Evolutionary conservation across 2,797 vertebrate species (phyloP).

Genomic region (Coluber constrictor): DNA sequence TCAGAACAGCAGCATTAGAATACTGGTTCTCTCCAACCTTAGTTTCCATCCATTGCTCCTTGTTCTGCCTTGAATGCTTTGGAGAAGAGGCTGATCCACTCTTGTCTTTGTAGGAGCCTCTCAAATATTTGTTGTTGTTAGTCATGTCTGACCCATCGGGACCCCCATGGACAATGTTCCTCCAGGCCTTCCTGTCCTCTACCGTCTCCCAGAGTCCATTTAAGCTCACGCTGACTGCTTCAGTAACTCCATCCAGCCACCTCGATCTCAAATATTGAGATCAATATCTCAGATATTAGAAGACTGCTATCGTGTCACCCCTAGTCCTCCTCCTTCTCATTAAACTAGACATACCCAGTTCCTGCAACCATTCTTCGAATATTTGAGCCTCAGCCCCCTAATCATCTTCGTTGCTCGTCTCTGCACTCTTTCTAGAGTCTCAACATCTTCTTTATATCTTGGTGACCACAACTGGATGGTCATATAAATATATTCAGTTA

Average conservation of each 20-base stretch:
- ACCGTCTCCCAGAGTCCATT: too few species aligned
- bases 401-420: background rate
- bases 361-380: background rate
- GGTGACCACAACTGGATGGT: background rate
- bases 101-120: background rate
- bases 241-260: too few species aligned
- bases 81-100: background rate
- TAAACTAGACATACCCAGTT: background rate
- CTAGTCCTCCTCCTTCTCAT: background rate
- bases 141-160: too few species aligned
- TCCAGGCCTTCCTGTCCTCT: too few species aligned
- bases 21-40: background rate
- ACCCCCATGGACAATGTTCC: too few species aligned
- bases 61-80: background rate
- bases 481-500: too few species aligned
- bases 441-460: background rate
- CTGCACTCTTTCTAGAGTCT: background rate
- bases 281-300: background rate
- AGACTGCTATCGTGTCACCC: background rate
- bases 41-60: background rate
- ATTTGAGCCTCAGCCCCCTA: background rate
- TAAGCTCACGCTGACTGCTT: too few species aligned
- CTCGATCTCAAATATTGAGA: too few species aligned
- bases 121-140: background rate
- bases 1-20: background rate